These are phyloP conservation scores for Haemorhous mexicanus DNA, from an alignment of 2,113 vertebrate species.

Conservation along the genomic window DNA sequence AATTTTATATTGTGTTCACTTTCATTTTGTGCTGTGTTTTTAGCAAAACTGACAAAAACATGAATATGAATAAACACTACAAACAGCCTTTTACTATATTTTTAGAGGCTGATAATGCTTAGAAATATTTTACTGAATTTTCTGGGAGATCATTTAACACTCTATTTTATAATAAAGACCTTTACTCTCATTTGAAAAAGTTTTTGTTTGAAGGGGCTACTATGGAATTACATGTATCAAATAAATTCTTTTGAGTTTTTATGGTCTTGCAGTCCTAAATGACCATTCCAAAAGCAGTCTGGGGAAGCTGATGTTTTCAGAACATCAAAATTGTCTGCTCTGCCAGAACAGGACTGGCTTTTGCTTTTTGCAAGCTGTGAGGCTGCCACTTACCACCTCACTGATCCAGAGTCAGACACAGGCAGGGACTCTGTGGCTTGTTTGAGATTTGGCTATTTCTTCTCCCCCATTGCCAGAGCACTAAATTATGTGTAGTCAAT, in stretches of 20 bases:
- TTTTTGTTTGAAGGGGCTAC: not conserved
- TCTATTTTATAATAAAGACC: not conserved
- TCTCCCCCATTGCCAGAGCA: not conserved
- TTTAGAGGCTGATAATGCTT: not conserved
- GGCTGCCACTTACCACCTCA: not conserved
- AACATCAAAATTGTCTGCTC: not conserved
- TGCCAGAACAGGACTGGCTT: not conserved
- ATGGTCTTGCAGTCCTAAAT: not conserved
- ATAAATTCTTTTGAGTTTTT: not conserved
- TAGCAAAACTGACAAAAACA: not conserved
- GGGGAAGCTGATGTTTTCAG: not conserved
- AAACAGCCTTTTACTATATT: not conserved
- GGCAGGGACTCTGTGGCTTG: not conserved
- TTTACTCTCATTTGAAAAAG: not conserved
- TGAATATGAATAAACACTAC: not conserved
- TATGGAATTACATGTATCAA: not conserved
- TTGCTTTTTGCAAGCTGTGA: not conserved
- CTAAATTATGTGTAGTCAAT: not conserved
- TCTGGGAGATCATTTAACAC: not conserved
- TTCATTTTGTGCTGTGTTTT: not conserved
- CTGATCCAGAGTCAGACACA: not conserved
- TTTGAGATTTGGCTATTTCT: not conserved
- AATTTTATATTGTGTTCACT: not conserved
- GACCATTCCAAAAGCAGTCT: not conserved
- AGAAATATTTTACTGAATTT: not conserved